Conservation (phyloP, 2,113 vertebrate genomes). For the Lonchura striata region DNA sequence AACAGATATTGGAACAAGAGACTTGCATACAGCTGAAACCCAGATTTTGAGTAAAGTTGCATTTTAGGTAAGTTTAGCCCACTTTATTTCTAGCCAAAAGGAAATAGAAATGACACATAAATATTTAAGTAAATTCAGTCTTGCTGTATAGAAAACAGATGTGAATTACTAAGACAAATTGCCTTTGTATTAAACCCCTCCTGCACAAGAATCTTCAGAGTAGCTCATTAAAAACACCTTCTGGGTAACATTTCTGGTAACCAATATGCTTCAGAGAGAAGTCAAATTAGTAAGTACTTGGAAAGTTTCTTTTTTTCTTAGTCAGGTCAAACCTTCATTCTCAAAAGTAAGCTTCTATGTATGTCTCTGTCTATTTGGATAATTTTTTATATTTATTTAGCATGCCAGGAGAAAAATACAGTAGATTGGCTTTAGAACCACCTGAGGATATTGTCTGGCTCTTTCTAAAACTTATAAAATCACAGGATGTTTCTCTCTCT, state of each 20-base stretch:
- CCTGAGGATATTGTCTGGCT: not conserved
- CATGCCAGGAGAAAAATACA: not conserved
- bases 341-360: not conserved
- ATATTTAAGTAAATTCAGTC: slow-evolving; percentile 51
- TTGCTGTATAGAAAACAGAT: slow-evolving; percentile 33
- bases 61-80: slow-evolving; percentile 8
- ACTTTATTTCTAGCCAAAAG: slow-evolving; percentile 46
- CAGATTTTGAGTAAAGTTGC: not conserved
- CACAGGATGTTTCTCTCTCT: not conserved
- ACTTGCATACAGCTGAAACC: not conserved
- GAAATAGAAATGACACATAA: slow-evolving; percentile 24
- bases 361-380: not conserved
- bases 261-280: not conserved
- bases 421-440: not conserved
- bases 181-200: slow-evolving; percentile 38
- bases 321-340: not conserved
- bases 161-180: slow-evolving; percentile 33
- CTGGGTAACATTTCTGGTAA: slow-evolving; percentile 10
- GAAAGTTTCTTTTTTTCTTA: not conserved
- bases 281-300: not conserved
- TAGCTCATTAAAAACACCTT: slow-evolving; percentile 45
- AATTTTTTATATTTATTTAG: not conserved
- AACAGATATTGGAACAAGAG: not conserved
- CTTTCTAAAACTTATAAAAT: not conserved
- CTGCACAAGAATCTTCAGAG: not conserved